Conservation (phyloP, 2,797 vertebrate species). For the Coregonus ussuriensis region DNA sequence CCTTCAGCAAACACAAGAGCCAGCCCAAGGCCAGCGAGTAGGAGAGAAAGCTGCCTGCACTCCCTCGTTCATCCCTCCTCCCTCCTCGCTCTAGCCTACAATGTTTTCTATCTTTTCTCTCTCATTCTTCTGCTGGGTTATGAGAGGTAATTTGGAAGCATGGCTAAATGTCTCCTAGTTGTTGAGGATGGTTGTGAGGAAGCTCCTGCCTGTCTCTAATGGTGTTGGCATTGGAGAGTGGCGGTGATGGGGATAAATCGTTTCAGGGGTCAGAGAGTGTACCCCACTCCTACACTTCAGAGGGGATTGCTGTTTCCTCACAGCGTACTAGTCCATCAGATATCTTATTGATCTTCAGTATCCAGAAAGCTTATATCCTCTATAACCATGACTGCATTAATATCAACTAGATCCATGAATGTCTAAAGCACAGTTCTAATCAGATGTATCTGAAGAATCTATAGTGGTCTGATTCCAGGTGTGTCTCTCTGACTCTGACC, state of each 20-base stretch:
- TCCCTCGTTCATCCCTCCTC: conserved; percentile 31
- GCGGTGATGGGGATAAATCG: too few relatives aligned
- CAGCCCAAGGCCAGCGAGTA: conserved; percentile 71
- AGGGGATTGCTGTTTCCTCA: neutral
- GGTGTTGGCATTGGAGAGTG: neutral
- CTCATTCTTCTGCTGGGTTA: conserved; percentile 6
- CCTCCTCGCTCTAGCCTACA: neutral
- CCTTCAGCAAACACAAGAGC: conserved; percentile 74
- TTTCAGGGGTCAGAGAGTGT: too few relatives aligned
- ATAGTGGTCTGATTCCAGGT: neutral
- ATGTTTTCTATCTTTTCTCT: conserved; percentile 23
- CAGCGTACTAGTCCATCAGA: neutral
- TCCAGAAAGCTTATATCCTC: neutral
- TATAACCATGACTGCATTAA: neutral
- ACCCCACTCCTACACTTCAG: neutral
- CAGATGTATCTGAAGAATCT: neutral
- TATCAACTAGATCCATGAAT: neutral
- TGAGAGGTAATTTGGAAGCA: conserved; percentile 17
- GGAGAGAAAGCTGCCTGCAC: conserved; percentile 33
- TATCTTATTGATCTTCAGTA: neutral
- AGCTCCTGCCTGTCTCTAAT: neutral
- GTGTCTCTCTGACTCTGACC: too few relatives aligned
- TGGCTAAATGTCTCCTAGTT: conserved; percentile 9
- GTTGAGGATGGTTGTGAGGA: neutral
- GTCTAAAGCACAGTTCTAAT: neutral